These are phyloP conservation scores for Apis cerana DNA, from an alignment of 1,140 invertebrate species.

Conservation along the genomic window DNA sequence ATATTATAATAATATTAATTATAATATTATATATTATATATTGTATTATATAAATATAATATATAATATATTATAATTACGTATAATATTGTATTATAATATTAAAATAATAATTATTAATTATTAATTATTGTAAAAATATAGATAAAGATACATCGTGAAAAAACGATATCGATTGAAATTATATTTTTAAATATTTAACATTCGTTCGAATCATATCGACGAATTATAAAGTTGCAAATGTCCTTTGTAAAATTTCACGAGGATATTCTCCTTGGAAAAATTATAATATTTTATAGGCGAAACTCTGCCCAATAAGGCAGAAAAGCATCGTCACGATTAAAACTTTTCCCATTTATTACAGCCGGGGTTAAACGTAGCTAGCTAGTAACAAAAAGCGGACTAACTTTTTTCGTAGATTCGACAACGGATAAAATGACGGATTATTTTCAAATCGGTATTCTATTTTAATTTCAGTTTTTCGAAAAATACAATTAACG, in stretches of 20 bases:
- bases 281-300: neutral
- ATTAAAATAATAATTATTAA: too few relatives aligned
- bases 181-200: too few relatives aligned
- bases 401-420: neutral
- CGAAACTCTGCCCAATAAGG: neutral
- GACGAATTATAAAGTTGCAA: neutral
- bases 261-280: neutral
- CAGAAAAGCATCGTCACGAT: neutral
- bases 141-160: too few relatives aligned
- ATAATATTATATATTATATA: too few relatives aligned
- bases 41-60: too few relatives aligned
- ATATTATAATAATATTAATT: too few relatives aligned
- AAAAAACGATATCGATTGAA: too few relatives aligned
- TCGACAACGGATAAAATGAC: neutral
- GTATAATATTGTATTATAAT: too few relatives aligned
- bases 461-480: neutral
- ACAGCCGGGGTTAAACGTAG: conserved; percentile 9
- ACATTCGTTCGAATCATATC: neutral
- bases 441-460: neutral
- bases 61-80: too few relatives aligned
- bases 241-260: neutral
- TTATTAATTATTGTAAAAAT: too few relatives aligned
- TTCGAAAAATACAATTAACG: neutral
- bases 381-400: neutral
- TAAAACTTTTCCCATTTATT: conserved; percentile 18